These are phyloP conservation scores for Leptatherina wallacei DNA, from an alignment of 2,797 vertebrate genomes.

Conservation along the genomic window DNA sequence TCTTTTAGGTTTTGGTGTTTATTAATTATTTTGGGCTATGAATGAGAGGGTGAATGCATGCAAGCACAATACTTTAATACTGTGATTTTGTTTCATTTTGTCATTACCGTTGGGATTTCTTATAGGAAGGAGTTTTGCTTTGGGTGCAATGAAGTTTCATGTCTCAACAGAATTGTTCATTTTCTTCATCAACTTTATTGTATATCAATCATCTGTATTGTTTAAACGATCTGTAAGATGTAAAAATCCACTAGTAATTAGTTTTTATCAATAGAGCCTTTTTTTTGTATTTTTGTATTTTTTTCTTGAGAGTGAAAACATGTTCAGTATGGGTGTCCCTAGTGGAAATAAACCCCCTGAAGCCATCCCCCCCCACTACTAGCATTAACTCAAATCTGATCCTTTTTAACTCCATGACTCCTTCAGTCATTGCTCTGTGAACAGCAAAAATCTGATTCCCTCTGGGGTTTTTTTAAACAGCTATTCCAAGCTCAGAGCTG, in stretches of 20 bases:
- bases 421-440: conserved; percentile 64
- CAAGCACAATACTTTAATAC: conserved; percentile 1
- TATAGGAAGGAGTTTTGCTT: not conserved
- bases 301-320: conserved; percentile 40
- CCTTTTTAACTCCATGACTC: conserved; percentile 61
- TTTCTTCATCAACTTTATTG: conserved; percentile 13
- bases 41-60: conserved; percentile 6
- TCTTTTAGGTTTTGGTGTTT: not conserved
- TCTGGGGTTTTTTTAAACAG: conserved; percentile 44
- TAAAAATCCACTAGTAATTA: conserved; percentile 37
- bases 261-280: conserved; percentile 35
- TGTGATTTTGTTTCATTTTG: conserved; percentile 6
- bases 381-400: conserved; percentile 65
- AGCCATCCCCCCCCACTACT: conserved; percentile 46
- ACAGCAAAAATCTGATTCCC: conserved; percentile 61
- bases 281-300: conserved; percentile 29
- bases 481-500: conserved; percentile 39
- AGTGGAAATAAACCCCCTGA: conserved; percentile 53
- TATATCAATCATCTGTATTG: conserved; percentile 51
- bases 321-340: conserved; percentile 55
- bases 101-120: not conserved
- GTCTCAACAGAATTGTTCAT: conserved; percentile 10
- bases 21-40: conserved; percentile 8
- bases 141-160: conserved; percentile 4
- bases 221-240: conserved; percentile 56